These are phyloP conservation scores for Melinaea menophilus DNA, from an alignment of 2,888 invertebrate genomes.

Conservation along the genomic window DNA sequence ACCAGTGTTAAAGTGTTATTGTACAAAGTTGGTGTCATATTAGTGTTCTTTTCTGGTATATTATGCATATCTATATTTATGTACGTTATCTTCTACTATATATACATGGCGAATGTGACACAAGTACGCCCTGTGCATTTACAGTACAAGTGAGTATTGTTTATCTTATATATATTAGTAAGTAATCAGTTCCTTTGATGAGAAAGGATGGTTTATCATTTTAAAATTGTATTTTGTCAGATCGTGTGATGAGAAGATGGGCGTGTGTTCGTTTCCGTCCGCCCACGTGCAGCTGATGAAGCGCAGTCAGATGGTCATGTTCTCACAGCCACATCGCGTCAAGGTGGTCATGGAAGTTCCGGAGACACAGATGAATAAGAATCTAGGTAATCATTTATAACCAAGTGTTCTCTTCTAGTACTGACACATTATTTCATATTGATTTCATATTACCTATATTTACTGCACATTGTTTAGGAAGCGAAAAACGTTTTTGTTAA, in stretches of 20 bases:
- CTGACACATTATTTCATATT: too few species aligned
- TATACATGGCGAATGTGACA: slow-evolving; percentile 92
- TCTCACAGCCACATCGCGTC: slow-evolving; percentile 92
- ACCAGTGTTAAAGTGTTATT: slow-evolving; percentile 81
- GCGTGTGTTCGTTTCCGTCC: slow-evolving; percentile 90
- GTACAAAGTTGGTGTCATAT: slow-evolving; percentile 82
- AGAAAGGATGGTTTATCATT: too few species aligned
- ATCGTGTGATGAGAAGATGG: slow-evolving; percentile 83
- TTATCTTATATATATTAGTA: too few species aligned
- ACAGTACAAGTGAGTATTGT: slow-evolving; percentile 87
- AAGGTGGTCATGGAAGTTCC: slow-evolving; percentile 92
- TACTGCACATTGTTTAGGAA: too few species aligned
- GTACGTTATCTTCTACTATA: slow-evolving; percentile 93
- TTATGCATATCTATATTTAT: slow-evolving; percentile 93
- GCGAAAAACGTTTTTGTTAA: too few species aligned
- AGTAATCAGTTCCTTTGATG: too few species aligned
- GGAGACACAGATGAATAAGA: slow-evolving; percentile 90
- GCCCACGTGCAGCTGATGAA: slow-evolving; percentile 91
- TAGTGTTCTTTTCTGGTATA: slow-evolving; percentile 83
- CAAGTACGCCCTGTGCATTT: slow-evolving; percentile 90
- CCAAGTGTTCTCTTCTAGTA: slow-evolving; percentile 8
- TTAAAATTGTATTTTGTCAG: slow-evolving; percentile 53
- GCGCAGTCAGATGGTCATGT: slow-evolving; percentile 86
- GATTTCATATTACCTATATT: too few species aligned
- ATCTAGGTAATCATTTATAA: slow-evolving; percentile 77